phyloP scores from a whole-genome alignment of 2,888 invertebrate species.

The Noctua comes region DNA sequence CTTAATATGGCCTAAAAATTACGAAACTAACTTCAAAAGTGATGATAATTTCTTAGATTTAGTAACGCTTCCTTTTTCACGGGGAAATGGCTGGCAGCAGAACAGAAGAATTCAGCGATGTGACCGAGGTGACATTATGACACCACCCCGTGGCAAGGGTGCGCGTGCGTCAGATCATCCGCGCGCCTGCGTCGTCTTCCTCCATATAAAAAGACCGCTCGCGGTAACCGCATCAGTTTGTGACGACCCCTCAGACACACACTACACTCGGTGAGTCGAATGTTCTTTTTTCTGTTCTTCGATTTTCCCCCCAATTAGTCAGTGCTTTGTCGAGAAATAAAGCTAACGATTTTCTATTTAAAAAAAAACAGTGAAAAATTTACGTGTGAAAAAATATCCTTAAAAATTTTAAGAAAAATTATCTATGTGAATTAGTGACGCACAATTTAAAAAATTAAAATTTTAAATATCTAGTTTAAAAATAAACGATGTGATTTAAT shows the following conservation, averaged over 20 bases:
- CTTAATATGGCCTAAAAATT: neutral
- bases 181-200: conserved; percentile 74
- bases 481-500: conserved; percentile 13
- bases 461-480: neutral
- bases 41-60: neutral
- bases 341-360: neutral
- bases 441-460: neutral
- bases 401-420: neutral
- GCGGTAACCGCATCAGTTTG: conserved; percentile 85
- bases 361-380: conserved; percentile 19
- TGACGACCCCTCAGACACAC: conserved; percentile 80
- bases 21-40: neutral
- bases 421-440: conserved; percentile 25
- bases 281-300: conserved; percentile 34
- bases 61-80: neutral
- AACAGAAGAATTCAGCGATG: conserved; percentile 11
- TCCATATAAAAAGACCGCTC: conserved; percentile 84
- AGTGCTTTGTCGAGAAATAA: conserved; percentile 31
- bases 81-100: neutral
- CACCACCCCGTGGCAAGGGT: conserved; percentile 72
- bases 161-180: conserved; percentile 72
- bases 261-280: conserved; percentile 80
- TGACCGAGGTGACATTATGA: conserved; percentile 50
- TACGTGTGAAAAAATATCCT: conserved; percentile 10
- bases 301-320: conserved; percentile 29